phyloP scores from a whole-genome alignment of 2,797 vertebrate genomes.

The Karalla daura region DNA sequence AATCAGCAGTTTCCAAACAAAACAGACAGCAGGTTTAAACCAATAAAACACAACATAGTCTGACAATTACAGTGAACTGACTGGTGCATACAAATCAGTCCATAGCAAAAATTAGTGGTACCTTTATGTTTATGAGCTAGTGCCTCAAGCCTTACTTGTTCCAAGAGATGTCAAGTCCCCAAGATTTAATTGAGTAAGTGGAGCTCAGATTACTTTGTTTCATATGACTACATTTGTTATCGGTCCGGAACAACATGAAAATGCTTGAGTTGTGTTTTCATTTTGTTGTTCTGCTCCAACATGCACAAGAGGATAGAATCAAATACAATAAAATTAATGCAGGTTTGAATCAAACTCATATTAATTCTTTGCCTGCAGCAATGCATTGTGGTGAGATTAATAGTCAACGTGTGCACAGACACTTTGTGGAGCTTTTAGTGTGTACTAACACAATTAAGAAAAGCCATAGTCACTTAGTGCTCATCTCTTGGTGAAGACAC shows the following conservation, averaged over 20 bases:
- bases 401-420: not conserved
- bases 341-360: not conserved
- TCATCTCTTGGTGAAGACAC: not conserved
- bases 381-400: not conserved
- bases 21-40: too few relatives aligned
- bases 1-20: too few relatives aligned
- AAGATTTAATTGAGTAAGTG: not conserved
- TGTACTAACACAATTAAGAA: not conserved
- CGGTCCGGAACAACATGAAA: not conserved
- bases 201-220: not conserved
- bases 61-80: too few relatives aligned
- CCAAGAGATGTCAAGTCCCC: too few relatives aligned
- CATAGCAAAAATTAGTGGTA: too few relatives aligned
- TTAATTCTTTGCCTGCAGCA: not conserved
- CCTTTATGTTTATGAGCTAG: too few relatives aligned
- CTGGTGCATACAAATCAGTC: too few relatives aligned
- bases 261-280: not conserved
- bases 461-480: slow-evolving; percentile 7
- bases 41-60: too few relatives aligned
- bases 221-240: not conserved
- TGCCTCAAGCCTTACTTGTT: too few relatives aligned
- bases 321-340: not conserved
- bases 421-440: not conserved
- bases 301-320: not conserved
- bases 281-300: not conserved